Base-by-base conservation (phyloP, 2,113 vertebrate genomes). In the Terrapene triunguis region DNA sequence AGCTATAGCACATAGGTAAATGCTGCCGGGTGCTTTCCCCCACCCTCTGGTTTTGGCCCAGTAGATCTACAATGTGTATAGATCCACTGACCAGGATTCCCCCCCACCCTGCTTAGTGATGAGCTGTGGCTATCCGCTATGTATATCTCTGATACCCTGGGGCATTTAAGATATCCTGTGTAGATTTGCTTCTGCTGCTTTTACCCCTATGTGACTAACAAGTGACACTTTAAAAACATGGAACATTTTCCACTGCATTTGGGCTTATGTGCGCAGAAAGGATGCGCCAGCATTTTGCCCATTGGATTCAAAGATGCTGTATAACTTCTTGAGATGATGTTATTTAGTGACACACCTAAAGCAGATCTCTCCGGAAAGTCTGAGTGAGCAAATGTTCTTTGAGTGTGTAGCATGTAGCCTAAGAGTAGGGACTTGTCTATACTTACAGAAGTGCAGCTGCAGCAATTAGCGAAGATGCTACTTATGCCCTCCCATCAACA, bases 1-100 rank as follows among this genome's bases (percentile, higher is more conserved):
- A 90, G 55, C 84, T 54, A 22, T 22, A 57, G 55, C 55, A 81
- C 1, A 5, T 62, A 95, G 95, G 95, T 76, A 95, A 89, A 86
- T 86, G 42, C 54, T 96, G 69, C 48, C 16, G 29, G 48, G 76
- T 89, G 44, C 38, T 82, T 16, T 17, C 93, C 85, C 62, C 87
- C 62, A 90, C 72, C 35, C 51, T 50, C 42, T 42, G 3, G 14
- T 54, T 90, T 57, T 5, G 17, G 91, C 92, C 87, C 69, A 17
- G 44, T 54, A 1, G 38, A n/a, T 84, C 13, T 24, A 4, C 82
- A 44, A 14, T 85, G 21, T 76, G 38, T 25, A 44, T 76, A 44
- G 72, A 38, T 25, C 38, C 72, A 24, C 21, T 76, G 69, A 90
- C 47, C 83, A 21, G 1, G 17, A 57, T 57, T 92, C 57, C 48